phyloP scores from a whole-genome alignment of 2,888 invertebrate genomes.

The Pammene aurita region DNA sequence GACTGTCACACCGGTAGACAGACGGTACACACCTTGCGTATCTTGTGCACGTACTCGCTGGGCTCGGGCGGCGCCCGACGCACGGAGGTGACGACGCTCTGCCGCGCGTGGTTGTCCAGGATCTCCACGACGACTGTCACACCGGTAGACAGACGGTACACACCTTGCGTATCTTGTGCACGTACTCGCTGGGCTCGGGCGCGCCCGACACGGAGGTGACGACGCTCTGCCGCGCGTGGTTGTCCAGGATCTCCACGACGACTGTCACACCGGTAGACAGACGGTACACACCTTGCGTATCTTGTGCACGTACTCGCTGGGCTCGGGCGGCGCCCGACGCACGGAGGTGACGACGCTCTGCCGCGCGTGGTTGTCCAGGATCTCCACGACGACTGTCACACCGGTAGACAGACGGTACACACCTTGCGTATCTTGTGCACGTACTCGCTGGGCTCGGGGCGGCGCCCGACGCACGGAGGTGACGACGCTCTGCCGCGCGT shows the following conservation, averaged over 20 bases:
- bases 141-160: no score
- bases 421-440: constrained; percentile 62
- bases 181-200: constrained; percentile 61
- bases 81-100: constrained; percentile 75
- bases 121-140: constrained; percentile 69
- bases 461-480: no score
- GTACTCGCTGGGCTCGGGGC: constrained; percentile 60
- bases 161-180: constrained; percentile 59
- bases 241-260: constrained; percentile 70
- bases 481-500: no score
- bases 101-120: constrained; percentile 72
- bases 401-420: no score
- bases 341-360: constrained; percentile 76
- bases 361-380: constrained; percentile 73
- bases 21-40: no score
- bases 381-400: no score
- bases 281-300: no score
- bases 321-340: constrained; percentile 48
- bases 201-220: constrained; percentile 61
- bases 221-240: constrained; percentile 75
- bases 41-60: constrained; percentile 71
- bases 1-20: no score
- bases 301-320: constrained; percentile 72
- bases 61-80: constrained; percentile 48
- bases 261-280: no score